phyloP scores from a whole-genome alignment of 2,113 vertebrate species.

The Eudyptes chrysolophus region DNA sequence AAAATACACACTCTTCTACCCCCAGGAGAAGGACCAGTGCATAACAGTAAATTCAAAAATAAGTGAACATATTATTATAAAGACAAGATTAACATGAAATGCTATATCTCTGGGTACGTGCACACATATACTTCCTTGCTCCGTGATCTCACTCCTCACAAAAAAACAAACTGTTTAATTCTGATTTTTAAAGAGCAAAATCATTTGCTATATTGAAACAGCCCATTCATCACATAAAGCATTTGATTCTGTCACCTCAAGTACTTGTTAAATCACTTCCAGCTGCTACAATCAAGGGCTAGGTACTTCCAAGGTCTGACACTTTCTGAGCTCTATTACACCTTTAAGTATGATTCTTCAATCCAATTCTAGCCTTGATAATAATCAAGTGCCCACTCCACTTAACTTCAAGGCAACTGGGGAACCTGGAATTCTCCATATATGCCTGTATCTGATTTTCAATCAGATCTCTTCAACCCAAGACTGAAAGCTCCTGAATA shows the following conservation, averaged over 20 bases:
- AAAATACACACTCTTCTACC: not conserved
- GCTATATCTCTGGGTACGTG: not conserved
- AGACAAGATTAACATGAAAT: not conserved
- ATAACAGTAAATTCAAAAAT: not conserved
- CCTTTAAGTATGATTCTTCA: constrained; percentile 80
- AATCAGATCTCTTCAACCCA: constrained; percentile 77
- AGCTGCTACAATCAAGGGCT: constrained; percentile 82
- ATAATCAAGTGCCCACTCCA: constrained; percentile 85
- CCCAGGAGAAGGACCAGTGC: not conserved
- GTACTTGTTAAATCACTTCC: constrained; percentile 85
- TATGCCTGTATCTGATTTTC: constrained; percentile 76
- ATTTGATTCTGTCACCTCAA: constrained; percentile 81
- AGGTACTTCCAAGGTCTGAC: constrained; percentile 80
- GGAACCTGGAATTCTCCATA: constrained; percentile 70
- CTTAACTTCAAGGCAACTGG: constrained; percentile 75
- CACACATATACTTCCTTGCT: not conserved
- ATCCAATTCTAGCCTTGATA: constrained; percentile 79
- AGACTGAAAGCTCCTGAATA: constrained; percentile 69
- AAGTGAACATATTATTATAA: not conserved
- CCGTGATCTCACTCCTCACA: not conserved
- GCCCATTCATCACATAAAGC: constrained; percentile 80
- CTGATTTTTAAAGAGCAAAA: constrained; percentile 81
- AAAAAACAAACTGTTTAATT: constrained; percentile 75
- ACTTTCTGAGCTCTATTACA: constrained; percentile 79
- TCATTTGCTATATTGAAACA: constrained; percentile 80